Base-by-base conservation (phyloP, 2,797 vertebrate species). In the Dendrocincla fuliginosa region DNA sequence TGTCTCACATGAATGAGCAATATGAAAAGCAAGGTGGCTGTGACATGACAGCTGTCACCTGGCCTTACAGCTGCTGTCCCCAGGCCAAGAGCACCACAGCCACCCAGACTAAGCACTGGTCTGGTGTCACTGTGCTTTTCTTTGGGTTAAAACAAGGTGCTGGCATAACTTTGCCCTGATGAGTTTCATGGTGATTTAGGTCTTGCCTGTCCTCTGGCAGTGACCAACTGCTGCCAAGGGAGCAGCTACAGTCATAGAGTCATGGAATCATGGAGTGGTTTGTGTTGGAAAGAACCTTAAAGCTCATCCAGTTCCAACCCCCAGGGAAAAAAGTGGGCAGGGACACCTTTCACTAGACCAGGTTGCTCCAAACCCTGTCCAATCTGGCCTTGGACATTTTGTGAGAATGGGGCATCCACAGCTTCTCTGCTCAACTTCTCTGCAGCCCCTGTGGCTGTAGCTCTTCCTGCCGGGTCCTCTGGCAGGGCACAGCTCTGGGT, bases 71-170 rank as follows among this genome's bases (percentile, higher is more conserved):
- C 49, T 33, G 35, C 84, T 64, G 78, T 41, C 73, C 70, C 61
- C 4, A 0, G 47, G 74, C 28, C 82, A 49, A 68, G 23, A 79
- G 61, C 71, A 4, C 12, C 13, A 5, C 39, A 22, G 44, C 12
- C 77, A 39, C 27, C 5, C 44, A 14, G n/a, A 8, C 49, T 37
- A 0, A 3, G 50, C 57, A 2, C 52, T 10, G 18, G 30, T 7
- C 68, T 32, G 55, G 44, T 7, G 6, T 32, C 12, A 1, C 57
- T 3, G 13, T 19, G 46, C 47, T 10, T 0, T 7, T 2, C 4
- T 59, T 53, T n/a, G 10, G 11, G 9, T 17, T 35, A 17, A 65
- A 83, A 4, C 35, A 22, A 18, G 1, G 18, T 46, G 6, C 23
- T 1, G 64, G 41, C 42, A 1, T 46, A 13, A n/a, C 11, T 55